Percentiles rank a stretch among this genome's conserved stretches.
phyloP scores from a whole-genome alignment of 2,888 invertebrate species.

The Aspidiotus rigidus region DNA sequence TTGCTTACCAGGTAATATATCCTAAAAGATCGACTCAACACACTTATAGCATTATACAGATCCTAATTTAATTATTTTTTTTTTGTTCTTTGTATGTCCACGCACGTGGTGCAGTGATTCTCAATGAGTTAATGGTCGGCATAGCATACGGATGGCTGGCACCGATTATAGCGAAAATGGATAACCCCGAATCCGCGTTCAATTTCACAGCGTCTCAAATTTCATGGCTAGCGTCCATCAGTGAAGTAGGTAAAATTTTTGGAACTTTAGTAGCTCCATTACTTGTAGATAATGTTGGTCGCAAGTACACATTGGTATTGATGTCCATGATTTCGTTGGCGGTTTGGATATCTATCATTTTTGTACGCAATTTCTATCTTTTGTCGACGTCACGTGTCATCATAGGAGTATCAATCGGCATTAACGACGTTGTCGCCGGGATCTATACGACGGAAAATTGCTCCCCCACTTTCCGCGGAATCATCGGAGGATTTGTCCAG shows the following conservation, averaged over 20 bases:
- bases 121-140: not conserved
- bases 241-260: constrained; percentile 7
- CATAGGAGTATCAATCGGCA: constrained; percentile 38
- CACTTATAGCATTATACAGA: too few relatives aligned
- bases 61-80: too few relatives aligned
- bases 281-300: constrained; percentile 20
- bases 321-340: not conserved
- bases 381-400: constrained; percentile 36
- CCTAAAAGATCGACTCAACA: too few relatives aligned
- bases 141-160: not conserved
- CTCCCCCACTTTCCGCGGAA: constrained; percentile 36
- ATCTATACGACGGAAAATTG: constrained; percentile 38
- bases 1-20: too few relatives aligned
- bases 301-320: not conserved
- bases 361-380: constrained; percentile 8
- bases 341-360: constrained; percentile 12
- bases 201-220: constrained; percentile 5
- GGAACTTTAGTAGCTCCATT: not conserved
- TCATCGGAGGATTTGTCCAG: constrained; percentile 36
- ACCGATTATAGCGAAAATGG: not conserved
- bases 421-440: constrained; percentile 37
- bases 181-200: not conserved
- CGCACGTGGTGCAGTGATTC: not conserved
- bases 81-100: too few relatives aligned
- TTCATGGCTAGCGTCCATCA: constrained; percentile 18